Base-by-base conservation (phyloP, 2,113 vertebrate species). In the Limanda limanda region DNA sequence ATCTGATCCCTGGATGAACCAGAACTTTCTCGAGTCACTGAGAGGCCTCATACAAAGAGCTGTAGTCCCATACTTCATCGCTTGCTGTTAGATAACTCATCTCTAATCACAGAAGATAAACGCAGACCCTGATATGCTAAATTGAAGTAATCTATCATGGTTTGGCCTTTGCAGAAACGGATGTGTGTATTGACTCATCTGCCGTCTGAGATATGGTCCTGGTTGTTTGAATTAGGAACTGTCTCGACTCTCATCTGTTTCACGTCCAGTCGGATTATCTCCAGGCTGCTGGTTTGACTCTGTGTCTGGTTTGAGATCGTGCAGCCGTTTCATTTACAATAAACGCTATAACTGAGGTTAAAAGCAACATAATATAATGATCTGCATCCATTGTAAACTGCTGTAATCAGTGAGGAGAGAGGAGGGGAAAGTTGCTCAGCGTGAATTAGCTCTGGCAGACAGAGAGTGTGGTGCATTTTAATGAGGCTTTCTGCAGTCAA, bases 121-220 rank as follows among this genome's bases (percentile, higher is more conserved):
- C 62, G 31, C 68, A 31, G n/a, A 40, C 27, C 14, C 23, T 42
- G 48, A 67, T 35, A 52, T 64, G 62, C 71, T 62, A 54, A 63
- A 78, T 59, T 64, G 65, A 74, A 73, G 61, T 55, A 54, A 78
- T 83, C 77, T 74, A 67, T 75, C 68, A 71, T 47, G 63, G 1
- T 64, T 67, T 90, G 86, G 79, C 85, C 87, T 92, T 92, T 88
- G 68, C 58, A 51, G 57, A 87, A 86, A 89, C 68, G 58, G 75
- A 91, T 85, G 68, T 15, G 15, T 45, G 67, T 78, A 85, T 78
- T 79, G 88, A 92, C 69, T 80, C n/a, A 75, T 72, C 76, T 88
- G 86, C 63, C 78, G 64, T 58, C 20, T 20, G 23, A 65, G 71
- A 86, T 76, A 86, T 68, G 69, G 52, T 37, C 61, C 21, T 45